These are phyloP conservation scores for Geococcyx californianus DNA, from an alignment of 2,113 vertebrate genomes.

Conservation along the genomic window DNA sequence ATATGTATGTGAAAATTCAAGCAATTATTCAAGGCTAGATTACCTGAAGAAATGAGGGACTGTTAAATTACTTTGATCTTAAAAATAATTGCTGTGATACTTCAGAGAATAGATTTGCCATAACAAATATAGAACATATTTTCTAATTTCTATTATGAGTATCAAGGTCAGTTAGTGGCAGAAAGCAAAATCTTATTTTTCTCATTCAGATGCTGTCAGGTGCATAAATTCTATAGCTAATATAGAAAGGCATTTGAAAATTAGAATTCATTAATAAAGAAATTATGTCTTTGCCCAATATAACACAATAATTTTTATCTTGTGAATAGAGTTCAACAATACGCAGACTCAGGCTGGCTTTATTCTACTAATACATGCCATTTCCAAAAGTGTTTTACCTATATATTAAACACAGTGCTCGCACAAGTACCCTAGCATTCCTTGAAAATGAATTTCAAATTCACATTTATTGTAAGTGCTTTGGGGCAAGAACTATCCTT, in stretches of 20 bases:
- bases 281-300: conserved; percentile 35
- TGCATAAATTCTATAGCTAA: conserved; percentile 28
- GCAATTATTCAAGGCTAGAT: conserved; percentile 31
- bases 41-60: conserved; percentile 9
- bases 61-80: conserved; percentile 43
- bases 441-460: conserved; percentile 67
- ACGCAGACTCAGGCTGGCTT: not conserved
- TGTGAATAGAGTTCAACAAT: conserved; percentile 32
- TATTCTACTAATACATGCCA: conserved; percentile 34
- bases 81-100: conserved; percentile 54
- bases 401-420: conserved; percentile 21
- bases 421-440: conserved; percentile 39
- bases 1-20: conserved; percentile 9
- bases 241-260: conserved; percentile 40
- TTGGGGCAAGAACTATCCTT: conserved; percentile 50
- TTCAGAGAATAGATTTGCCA: conserved; percentile 1
- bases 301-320: conserved; percentile 46
- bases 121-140: conserved; percentile 41
- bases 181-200: conserved; percentile 40
- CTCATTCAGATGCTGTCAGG: conserved; percentile 14
- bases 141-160: conserved; percentile 47
- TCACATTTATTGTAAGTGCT: conserved; percentile 54
- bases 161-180: conserved; percentile 47
- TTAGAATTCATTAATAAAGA: conserved; percentile 36
- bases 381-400: conserved; percentile 49